These are phyloP conservation scores for Yponomeuta evonymella DNA, from an alignment of 2,888 invertebrate species.

Conservation along the genomic window DNA sequence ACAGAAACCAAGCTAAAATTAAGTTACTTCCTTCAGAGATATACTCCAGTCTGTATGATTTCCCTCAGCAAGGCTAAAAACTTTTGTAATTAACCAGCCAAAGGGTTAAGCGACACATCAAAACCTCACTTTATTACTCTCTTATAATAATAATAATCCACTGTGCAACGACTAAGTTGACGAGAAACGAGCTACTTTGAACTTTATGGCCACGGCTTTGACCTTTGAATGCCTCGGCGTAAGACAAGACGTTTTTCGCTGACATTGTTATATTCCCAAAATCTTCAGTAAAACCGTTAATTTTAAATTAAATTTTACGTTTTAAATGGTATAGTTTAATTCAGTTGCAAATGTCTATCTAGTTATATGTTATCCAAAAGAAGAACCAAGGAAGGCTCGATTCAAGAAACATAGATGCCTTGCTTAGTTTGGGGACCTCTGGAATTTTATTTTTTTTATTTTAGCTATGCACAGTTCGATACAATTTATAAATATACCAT, in stretches of 20 bases:
- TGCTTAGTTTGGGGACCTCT: too few species aligned
- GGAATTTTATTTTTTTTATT: too few species aligned
- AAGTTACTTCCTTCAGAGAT: background rate
- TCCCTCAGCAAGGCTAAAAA: constrained; percentile 15
- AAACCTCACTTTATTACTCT: constrained; percentile 9
- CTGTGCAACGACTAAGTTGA: background rate
- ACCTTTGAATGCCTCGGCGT: background rate
- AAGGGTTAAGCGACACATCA: constrained; percentile 15
- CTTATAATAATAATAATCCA: constrained; percentile 6
- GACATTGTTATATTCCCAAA: too few species aligned
- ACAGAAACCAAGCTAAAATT: background rate
- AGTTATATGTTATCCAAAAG: too few species aligned
- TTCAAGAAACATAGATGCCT: too few species aligned
- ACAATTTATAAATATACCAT: too few species aligned
- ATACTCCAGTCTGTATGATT: background rate
- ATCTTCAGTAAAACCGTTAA: too few species aligned
- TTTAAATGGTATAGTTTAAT: too few species aligned
- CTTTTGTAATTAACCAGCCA: constrained; percentile 22
- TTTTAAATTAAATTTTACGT: background rate
- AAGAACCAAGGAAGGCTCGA: too few species aligned
- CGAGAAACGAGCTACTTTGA: background rate
- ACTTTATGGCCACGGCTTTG: background rate
- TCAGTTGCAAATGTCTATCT: too few species aligned
- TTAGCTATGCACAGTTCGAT: too few species aligned
- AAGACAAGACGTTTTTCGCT: too few species aligned